Evolutionary conservation across 2,797 vertebrate species (phyloP).

Genomic region (Phalanger gymnotis): DNA sequence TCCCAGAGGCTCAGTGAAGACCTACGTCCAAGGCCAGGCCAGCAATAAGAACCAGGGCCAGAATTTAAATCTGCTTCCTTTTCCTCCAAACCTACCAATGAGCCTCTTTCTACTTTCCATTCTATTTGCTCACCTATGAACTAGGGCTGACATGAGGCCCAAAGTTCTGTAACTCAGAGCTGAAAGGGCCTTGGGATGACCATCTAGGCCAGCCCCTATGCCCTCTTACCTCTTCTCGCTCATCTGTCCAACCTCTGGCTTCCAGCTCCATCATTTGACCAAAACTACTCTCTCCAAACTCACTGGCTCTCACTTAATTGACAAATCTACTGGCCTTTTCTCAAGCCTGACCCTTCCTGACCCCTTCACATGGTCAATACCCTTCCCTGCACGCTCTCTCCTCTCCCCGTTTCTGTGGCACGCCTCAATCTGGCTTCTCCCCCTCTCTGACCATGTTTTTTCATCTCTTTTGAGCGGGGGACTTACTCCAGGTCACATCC

Average conservation of each 20-base stretch:
- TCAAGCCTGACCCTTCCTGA: background rate
- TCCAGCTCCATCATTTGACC: too few species aligned
- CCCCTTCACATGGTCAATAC: too few species aligned
- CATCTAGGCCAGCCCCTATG: background rate
- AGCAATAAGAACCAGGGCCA: background rate
- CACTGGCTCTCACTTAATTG: background rate
- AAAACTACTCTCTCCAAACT: too few species aligned
- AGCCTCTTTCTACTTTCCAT: background rate
- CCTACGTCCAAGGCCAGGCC: background rate
- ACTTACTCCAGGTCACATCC: too few species aligned
- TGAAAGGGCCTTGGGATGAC: background rate
- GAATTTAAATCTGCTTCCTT: background rate
- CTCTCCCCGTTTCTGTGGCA: too few species aligned
- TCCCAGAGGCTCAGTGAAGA: background rate
- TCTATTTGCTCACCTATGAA: background rate
- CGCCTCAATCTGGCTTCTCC: too few species aligned
- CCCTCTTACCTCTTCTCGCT: background rate
- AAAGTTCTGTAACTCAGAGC: too few species aligned
- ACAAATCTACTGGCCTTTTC: background rate
- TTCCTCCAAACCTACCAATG: background rate
- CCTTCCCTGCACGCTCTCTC: too few species aligned
- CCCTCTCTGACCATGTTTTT: too few species aligned
- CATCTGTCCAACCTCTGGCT: background rate
- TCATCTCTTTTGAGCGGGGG: too few species aligned
- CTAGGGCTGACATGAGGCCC: background rate